Evolutionary conservation across 2,888 invertebrate species (phyloP).

Genomic region (Quadroppia sp.): DNA sequence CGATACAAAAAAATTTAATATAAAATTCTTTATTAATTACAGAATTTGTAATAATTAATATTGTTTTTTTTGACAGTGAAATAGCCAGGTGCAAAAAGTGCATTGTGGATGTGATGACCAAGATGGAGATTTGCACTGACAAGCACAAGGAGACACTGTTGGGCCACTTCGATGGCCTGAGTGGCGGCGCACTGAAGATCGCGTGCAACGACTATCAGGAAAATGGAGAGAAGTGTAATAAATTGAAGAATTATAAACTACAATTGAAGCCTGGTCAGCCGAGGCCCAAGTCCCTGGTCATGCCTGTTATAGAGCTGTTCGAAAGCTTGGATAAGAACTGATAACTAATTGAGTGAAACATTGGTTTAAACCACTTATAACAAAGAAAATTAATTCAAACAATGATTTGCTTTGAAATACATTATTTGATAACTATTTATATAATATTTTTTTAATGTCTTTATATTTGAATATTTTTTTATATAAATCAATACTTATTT

Average conservation of each 20-base stretch:
- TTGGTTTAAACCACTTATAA: too few relatives aligned
- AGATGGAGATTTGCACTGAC: not conserved
- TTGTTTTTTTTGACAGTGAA: slow-evolving; percentile 5
- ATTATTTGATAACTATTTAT: too few relatives aligned
- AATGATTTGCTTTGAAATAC: too few relatives aligned
- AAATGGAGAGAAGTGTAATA: not conserved
- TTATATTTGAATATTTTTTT: too few relatives aligned
- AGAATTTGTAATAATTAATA: slow-evolving; percentile 13
- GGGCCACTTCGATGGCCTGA: not conserved
- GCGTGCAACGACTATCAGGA: slow-evolving; percentile 14
- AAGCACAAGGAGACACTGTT: not conserved
- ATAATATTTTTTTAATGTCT: too few relatives aligned
- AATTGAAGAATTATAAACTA: not conserved
- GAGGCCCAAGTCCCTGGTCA: not conserved
- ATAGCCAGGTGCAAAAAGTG: not conserved
- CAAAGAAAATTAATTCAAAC: too few relatives aligned
- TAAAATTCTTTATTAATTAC: too few relatives aligned
- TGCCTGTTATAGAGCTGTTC: not conserved
- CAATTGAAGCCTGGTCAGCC: not conserved
- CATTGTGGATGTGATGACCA: not conserved
- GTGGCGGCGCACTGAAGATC: slow-evolving; percentile 5
- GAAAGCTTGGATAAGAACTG: slow-evolving; percentile 16
- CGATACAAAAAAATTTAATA: too few relatives aligned
- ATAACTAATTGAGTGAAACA: not conserved
- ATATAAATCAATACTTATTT: too few relatives aligned